Evolutionary conservation across 2,888 invertebrate genomes (phyloP).

Genomic region (Mesodorylaimus sp.): DNA sequence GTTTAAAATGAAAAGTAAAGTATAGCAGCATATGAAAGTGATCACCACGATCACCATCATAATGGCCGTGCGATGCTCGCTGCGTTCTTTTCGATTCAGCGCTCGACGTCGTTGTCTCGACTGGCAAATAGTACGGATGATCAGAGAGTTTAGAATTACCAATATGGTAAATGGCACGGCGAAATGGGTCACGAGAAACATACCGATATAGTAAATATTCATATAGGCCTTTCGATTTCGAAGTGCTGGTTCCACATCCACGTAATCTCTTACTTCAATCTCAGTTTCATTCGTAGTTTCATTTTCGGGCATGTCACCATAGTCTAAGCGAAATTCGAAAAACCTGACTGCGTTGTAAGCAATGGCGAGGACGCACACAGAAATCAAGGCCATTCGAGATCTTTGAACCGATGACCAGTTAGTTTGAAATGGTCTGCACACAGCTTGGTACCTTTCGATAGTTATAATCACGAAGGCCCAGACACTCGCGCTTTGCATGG

Average conservation of each 20-base stretch:
- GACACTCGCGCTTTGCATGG: not conserved
- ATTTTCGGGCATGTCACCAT: too few species aligned
- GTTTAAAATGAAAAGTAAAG: not conserved
- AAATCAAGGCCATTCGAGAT: not conserved
- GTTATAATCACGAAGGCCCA: not conserved
- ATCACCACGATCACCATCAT: not conserved
- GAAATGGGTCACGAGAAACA: not conserved
- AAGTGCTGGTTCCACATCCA: not conserved
- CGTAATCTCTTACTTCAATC: not conserved
- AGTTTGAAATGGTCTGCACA: not conserved
- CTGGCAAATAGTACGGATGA: not conserved
- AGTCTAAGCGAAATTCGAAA: not conserved
- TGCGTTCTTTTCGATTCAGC: not conserved
- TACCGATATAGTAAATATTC: not conserved
- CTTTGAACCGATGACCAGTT: not conserved
- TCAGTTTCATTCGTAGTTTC: not conserved
- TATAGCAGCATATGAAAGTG: not conserved
- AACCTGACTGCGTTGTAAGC: not conserved
- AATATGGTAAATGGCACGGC: not conserved
- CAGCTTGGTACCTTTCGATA: not conserved
- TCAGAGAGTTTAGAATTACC: not conserved
- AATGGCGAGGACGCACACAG: not conserved
- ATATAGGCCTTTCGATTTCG: not conserved
- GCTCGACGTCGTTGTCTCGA: not conserved
- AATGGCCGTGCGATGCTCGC: not conserved